Evolutionary conservation across 2,797 vertebrate genomes (phyloP).

Genomic region (Chelmon rostratus): DNA sequence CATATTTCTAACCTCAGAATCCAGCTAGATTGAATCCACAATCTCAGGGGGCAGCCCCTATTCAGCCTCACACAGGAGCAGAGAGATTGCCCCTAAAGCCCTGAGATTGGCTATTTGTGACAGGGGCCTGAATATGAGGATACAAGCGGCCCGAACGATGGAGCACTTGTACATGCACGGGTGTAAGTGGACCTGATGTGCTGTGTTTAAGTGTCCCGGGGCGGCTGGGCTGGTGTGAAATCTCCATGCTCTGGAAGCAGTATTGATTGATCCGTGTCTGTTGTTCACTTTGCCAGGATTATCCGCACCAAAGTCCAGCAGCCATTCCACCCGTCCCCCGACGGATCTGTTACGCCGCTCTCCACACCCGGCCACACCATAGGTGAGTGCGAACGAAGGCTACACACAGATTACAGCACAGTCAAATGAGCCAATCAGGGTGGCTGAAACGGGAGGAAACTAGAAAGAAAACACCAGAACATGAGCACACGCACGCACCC

Average conservation of each 20-base stretch:
- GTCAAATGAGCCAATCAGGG: conserved; percentile 39
- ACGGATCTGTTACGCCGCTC: conserved; percentile 92
- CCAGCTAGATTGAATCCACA: conserved; percentile 86
- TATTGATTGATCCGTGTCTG: conserved; percentile 82
- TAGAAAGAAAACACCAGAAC: conserved; percentile 1
- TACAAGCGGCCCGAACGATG: conserved; percentile 67
- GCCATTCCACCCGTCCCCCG: conserved; percentile 98
- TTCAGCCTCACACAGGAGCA: conserved; percentile 78
- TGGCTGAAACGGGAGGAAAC: not conserved
- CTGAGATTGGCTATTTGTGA: conserved; percentile 85
- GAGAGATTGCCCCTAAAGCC: conserved; percentile 83
- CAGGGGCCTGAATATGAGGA: conserved; percentile 70
- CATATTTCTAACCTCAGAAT: conserved; percentile 88
- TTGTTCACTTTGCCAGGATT: conserved; percentile 90
- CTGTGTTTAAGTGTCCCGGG: conserved; percentile 64
- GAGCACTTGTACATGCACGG: conserved; percentile 75
- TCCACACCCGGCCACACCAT: conserved; percentile 97
- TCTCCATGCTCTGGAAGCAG: conserved; percentile 65
- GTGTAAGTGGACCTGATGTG: conserved; percentile 71
- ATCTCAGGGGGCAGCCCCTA: conserved; percentile 78
- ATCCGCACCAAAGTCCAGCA: conserved; percentile 99
- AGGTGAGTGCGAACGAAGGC: conserved; percentile 85
- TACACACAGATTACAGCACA: conserved; percentile 30
- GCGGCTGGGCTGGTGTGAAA: conserved; percentile 66
- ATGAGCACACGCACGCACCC: not conserved